Evolutionary conservation across 2,113 vertebrate genomes (phyloP).

Genomic region (Pachyramphus minor): DNA sequence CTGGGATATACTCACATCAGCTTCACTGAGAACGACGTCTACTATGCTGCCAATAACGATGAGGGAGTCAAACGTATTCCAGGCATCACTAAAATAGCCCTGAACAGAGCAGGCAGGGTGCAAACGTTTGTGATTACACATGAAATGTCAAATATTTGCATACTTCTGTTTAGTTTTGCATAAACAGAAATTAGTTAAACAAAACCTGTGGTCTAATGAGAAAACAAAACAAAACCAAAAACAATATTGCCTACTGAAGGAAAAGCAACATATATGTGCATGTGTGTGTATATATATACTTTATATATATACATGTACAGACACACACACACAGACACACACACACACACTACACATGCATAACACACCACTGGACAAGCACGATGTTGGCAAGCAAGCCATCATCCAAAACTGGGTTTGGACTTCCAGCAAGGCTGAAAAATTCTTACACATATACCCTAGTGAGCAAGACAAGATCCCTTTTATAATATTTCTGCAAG

Average conservation of each 20-base stretch:
- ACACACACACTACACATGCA: slow-evolving; percentile 21
- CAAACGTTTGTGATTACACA: slow-evolving; percentile 78
- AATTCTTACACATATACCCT: not conserved
- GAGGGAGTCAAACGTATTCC: slow-evolving; percentile 99
- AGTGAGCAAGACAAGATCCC: not conserved
- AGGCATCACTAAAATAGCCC: slow-evolving; percentile 98
- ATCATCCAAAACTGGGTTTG: not conserved
- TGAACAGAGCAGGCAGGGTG: slow-evolving; percentile 84
- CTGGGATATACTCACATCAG: slow-evolving; percentile 91
- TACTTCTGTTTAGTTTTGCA: slow-evolving; percentile 73
- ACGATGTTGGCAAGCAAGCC: slow-evolving; percentile 15
- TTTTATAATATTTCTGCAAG: not conserved
- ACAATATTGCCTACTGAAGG: slow-evolving; percentile 71
- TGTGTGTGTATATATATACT: slow-evolving; percentile 27
- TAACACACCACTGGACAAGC: not conserved
- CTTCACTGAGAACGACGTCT: slow-evolving; percentile 98
- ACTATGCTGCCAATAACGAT: slow-evolving; percentile 99
- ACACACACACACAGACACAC: not conserved
- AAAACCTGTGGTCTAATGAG: slow-evolving; percentile 60
- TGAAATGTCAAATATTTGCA: slow-evolving; percentile 66
- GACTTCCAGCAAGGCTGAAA: not conserved
- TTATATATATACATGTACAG: slow-evolving; percentile 32
- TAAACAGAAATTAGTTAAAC: slow-evolving; percentile 74
- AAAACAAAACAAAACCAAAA: slow-evolving; percentile 54
- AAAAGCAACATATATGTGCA: slow-evolving; percentile 58